Base-by-base conservation (phyloP, 1,140 invertebrate genomes). In the Aphelinus certus region DNA sequence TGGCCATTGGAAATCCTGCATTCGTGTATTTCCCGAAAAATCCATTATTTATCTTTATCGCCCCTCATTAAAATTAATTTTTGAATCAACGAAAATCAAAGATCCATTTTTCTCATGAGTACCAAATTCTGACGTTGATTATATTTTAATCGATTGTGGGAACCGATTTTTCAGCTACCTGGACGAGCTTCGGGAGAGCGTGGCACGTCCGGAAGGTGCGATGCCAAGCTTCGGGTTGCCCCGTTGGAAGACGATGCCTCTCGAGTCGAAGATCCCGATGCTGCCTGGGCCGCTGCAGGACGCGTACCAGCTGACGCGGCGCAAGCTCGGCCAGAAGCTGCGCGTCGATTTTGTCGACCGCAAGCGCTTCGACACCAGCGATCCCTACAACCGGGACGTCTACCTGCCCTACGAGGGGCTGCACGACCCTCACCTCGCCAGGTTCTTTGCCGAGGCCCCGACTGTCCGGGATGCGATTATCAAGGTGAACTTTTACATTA, bases 201-300 rank as follows among this genome's bases (percentile, higher is more conserved):
- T 88, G 1, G 81, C 86, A 49, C 83, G 81, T 5, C 80, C 83
- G 1, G 79, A 83, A 71, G 82, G 79, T 3, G 78, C 82, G 1
- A 48, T 80, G 0, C 80, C 82, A 48, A 78, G 81, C 56, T 86
- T 84, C 26, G 82, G 82, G n/a, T 69, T 87, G 10, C 85, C 88
- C 60, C 79, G 75, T 80, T 88, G 86, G 86, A 84, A 82, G 48
- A 46, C 58, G 1, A 79, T 87, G 74, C 81, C 86, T 0, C 58
- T 88, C 10, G 83, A 87, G 7, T 68, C 78, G 3, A 88, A 88
- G 79, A 81, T 88, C 46, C 86, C 87, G 0, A 68, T 84, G 75
- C 75, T 84, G 7, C 71, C 71, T 3, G 43, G 45, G 2, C 6
- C 51, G 0, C 49, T 43, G 7, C 49, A 62, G 3, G 51, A 26